Base-by-base conservation (phyloP, 2,888 invertebrate species). In the Dasysyrphus tricinctus region DNA sequence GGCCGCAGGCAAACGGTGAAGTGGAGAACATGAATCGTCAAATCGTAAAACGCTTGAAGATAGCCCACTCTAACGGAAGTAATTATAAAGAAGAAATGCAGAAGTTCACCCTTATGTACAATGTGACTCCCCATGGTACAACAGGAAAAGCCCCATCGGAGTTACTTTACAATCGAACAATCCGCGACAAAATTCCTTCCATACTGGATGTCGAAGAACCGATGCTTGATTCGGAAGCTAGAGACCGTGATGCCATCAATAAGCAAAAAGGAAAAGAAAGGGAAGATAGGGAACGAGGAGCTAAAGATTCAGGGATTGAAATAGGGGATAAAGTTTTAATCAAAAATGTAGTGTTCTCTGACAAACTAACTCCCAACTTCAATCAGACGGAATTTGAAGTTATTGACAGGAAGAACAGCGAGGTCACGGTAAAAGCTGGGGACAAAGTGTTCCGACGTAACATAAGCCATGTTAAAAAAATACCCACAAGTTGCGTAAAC, bases 31-130 rank as follows among this genome's bases (percentile, higher is more conserved):
- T 87, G 72, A 87, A 78, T 67, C 74, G 80, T 37, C 74, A 77
- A 37, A 42, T 86, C 44, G 44, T 82, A 44, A 88, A 84, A 80
- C 72, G 87, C 14, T 57, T 84, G n/a, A 87, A n/a, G n/a, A n/a
- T n/a, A n/a, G n/a, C n/a, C n/a, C n/a, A n/a, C n/a, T n/a, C n/a
- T n/a, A n/a, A n/a, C 54, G 73, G 73, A 12, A 47, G 5, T 24
- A 80, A 83, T 75, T 70, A 81, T 44, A 81, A 84, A 75, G 61
- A 80, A 63, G 79, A 88, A 37, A 67, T 88, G 29, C 80, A 86
- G 63, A 88, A 88, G 47, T 86, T 86, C 57, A n/a, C 80, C 19
- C 85, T 87, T 74, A 72, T n/a, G 87, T 67, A 88, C 78, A 49
- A 88, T 85, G n/a, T 79, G 84, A 51, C 70, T 69, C 74, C 81